phyloP scores from a whole-genome alignment of 2,888 invertebrate species.

The Hoplodrina blanda region DNA sequence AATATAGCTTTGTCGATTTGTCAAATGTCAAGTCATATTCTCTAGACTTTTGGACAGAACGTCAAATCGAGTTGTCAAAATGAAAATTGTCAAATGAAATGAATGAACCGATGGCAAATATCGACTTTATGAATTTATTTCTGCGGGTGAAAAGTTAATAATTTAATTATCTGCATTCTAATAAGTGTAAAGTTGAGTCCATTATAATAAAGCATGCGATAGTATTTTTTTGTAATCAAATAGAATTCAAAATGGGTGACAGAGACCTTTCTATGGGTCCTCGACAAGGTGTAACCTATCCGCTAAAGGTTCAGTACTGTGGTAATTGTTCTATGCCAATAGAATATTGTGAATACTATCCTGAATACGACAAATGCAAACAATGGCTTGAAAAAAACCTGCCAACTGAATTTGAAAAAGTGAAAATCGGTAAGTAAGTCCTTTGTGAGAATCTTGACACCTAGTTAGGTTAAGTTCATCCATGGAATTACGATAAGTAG shows the following conservation, averaged over 20 bases:
- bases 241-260: conserved; percentile 87
- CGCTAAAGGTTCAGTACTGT: conserved; percentile 96
- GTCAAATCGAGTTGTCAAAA: conserved; percentile 39
- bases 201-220: conserved; percentile 64
- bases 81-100: conserved; percentile 53
- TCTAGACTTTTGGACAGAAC: background rate
- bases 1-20: no score
- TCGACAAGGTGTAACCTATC: conserved; percentile 94
- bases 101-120: conserved; percentile 7
- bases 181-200: conserved; percentile 47
- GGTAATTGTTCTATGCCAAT: conserved; percentile 98
- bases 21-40: no score
- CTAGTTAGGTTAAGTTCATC: conserved; percentile 61
- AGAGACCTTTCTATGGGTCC: conserved; percentile 92
- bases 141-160: conserved; percentile 35
- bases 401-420: conserved; percentile 97
- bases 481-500: background rate
- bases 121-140: conserved; percentile 35
- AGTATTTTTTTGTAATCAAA: conserved; percentile 59
- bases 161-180: conserved; percentile 36
- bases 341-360: conserved; percentile 99
- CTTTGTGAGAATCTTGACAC: conserved; percentile 8
- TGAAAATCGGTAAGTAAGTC: conserved; percentile 93
- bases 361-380: conserved; percentile 99
- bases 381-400: conserved; percentile 98